Conservation (phyloP, 2,797 vertebrate species). For the Sphenopsis melanotis region DNA sequence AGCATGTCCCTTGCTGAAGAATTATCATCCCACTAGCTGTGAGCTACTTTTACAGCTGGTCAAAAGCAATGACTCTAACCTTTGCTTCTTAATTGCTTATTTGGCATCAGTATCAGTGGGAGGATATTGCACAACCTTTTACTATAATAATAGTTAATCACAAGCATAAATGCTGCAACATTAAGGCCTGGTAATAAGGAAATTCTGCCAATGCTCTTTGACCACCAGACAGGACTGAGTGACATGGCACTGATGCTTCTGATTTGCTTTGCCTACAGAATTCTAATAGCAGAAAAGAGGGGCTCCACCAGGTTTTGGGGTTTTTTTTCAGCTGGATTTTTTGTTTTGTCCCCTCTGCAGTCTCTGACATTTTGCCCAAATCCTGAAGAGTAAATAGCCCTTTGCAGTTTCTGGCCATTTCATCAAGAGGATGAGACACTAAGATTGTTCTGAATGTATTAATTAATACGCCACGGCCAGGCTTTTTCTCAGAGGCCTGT, state of each 20-base stretch:
- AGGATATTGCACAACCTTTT: neutral
- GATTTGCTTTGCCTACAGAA: neutral
- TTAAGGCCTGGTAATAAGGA: neutral
- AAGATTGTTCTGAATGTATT: neutral
- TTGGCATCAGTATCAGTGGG: neutral
- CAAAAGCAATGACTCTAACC: neutral
- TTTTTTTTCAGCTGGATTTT: accelerated
- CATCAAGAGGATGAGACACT: neutral
- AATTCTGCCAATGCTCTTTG: neutral
- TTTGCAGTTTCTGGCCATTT: neutral
- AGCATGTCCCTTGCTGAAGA: neutral
- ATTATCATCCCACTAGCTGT: neutral
- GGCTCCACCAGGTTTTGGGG: neutral
- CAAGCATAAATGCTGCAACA: neutral
- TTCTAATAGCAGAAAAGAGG: neutral
- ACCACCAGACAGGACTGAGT: neutral
- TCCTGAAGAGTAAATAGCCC: neutral
- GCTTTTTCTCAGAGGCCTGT: neutral
- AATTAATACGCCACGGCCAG: neutral
- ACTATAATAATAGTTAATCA: neutral
- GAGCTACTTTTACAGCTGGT: neutral
- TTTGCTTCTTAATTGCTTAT: neutral
- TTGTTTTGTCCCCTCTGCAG: neutral
- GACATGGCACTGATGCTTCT: neutral
- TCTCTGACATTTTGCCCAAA: neutral